These are phyloP conservation scores for Watersipora subatra DNA, from an alignment of 1,140 invertebrate species.

Conservation along the genomic window DNA sequence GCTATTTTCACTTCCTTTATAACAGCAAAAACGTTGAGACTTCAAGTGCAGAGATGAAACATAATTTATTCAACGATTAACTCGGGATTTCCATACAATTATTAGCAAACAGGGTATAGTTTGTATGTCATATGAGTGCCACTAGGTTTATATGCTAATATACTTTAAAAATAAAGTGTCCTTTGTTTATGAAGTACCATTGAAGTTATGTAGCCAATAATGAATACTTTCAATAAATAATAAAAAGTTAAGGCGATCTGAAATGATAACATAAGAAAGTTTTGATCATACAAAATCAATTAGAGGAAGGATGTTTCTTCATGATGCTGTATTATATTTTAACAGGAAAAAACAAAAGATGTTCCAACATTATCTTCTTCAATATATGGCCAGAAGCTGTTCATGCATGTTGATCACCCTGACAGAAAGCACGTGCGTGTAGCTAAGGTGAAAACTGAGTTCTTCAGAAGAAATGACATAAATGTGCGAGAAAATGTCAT, in stretches of 20 bases:
- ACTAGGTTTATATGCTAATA: too few species aligned
- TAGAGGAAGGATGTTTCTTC: too few species aligned
- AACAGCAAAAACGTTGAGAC: not conserved
- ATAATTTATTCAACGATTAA: not conserved
- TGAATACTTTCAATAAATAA: too few species aligned
- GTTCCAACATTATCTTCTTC: constrained; percentile 31
- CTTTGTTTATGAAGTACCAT: too few species aligned
- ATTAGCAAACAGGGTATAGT: constrained; percentile 5
- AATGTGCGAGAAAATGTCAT: constrained; percentile 4
- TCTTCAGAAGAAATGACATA: constrained; percentile 33
- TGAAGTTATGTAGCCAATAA: too few species aligned
- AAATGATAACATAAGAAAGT: too few species aligned
- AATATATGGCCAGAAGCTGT: constrained; percentile 31
- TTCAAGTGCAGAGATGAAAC: not conserved
- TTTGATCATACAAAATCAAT: too few species aligned
- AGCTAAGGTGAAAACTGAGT: constrained; percentile 29
- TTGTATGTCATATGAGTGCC: not conserved
- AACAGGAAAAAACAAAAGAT: constrained; percentile 31
- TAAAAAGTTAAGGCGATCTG: too few species aligned
- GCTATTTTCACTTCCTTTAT: not conserved
- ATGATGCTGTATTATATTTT: not conserved
- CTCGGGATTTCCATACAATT: constrained; percentile 2
- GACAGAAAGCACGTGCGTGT: constrained; percentile 33
- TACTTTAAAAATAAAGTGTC: too few species aligned
- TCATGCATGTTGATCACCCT: constrained; percentile 15